Percentiles rank a stretch among this genome's conserved stretches.
phyloP scores from a whole-genome alignment of 1,140 invertebrate species.

The Calliopsis andreniformis region DNA sequence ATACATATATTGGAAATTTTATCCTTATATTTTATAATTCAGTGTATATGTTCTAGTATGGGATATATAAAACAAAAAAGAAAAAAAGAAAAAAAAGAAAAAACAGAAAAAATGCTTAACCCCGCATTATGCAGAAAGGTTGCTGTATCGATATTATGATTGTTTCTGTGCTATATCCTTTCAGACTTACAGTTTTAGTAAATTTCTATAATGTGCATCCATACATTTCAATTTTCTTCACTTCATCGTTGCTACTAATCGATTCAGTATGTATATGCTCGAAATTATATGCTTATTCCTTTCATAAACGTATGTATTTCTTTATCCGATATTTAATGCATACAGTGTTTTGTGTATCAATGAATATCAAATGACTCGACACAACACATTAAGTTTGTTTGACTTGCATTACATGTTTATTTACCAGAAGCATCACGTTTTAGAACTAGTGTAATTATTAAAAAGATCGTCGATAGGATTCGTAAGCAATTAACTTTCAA shows the following conservation, averaged over 20 bases:
- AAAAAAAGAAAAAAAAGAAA: no score
- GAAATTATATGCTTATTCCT: slow-evolving; percentile 75
- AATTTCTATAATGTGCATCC: slow-evolving; percentile 74
- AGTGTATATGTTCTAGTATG: slow-evolving; percentile 37
- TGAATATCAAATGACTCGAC: slow-evolving; percentile 73
- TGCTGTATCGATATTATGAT: slow-evolving; percentile 48
- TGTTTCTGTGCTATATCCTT: slow-evolving; percentile 51
- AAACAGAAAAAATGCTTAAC: slow-evolving; percentile 68
- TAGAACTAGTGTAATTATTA: slow-evolving; percentile 76
- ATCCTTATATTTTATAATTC: slow-evolving; percentile 54
- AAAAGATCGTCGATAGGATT: slow-evolving; percentile 75
- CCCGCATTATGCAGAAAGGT: slow-evolving; percentile 55
- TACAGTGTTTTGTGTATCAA: slow-evolving; percentile 70
- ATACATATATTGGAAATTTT: no score
- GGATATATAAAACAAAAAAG: slow-evolving; percentile 56
- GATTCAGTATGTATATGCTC: slow-evolving; percentile 74
- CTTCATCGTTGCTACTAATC: slow-evolving; percentile 71
- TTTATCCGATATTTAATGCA: slow-evolving; percentile 64
- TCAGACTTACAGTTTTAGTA: slow-evolving; percentile 75
- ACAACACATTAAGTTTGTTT: slow-evolving; percentile 73
- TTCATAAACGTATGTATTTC: slow-evolving; percentile 70
- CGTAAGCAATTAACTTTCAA: slow-evolving; percentile 73
- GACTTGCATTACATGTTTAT: slow-evolving; percentile 77
- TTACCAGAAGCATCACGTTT: slow-evolving; percentile 74
- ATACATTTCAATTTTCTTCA: slow-evolving; percentile 62